phyloP scores from a whole-genome alignment of 2,888 invertebrate species.

The Pollenia labialis region DNA sequence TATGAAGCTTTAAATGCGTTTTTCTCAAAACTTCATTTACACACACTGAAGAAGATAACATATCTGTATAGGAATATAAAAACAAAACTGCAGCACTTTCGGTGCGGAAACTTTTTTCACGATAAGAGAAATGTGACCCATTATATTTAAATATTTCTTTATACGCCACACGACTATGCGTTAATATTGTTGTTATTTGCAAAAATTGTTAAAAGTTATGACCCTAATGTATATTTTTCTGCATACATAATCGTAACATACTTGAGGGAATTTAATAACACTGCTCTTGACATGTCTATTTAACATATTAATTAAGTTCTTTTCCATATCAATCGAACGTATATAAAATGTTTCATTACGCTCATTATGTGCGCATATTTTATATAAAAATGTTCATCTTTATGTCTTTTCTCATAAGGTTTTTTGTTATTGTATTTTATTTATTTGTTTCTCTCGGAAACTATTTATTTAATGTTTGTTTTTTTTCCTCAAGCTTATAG shows the following conservation, averaged over 20 bases:
- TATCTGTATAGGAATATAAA: no score
- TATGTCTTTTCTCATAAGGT: background rate
- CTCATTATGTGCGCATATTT: background rate
- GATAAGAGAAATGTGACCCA: no score
- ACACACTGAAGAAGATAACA: no score
- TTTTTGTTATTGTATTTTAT: background rate
- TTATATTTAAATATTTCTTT: no score
- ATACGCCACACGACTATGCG: no score
- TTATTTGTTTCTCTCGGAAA: background rate
- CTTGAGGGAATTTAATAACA: slow-evolving; percentile 23
- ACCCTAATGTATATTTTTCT: no score
- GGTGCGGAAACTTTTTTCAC: no score
- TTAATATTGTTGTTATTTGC: no score
- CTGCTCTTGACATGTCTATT: slow-evolving; percentile 48
- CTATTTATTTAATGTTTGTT: background rate
- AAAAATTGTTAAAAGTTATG: no score
- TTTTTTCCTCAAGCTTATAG: background rate
- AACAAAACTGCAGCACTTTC: no score
- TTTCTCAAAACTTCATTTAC: no score
- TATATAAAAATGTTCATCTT: background rate
- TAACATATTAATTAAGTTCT: slow-evolving; percentile 53
- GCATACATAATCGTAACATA: background rate
- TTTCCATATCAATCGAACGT: slow-evolving; percentile 3
- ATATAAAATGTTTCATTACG: slow-evolving; percentile 10
- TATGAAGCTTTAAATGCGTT: no score